Conservation (phyloP, 2,113 vertebrate genomes). For the Nicator chloris region DNA sequence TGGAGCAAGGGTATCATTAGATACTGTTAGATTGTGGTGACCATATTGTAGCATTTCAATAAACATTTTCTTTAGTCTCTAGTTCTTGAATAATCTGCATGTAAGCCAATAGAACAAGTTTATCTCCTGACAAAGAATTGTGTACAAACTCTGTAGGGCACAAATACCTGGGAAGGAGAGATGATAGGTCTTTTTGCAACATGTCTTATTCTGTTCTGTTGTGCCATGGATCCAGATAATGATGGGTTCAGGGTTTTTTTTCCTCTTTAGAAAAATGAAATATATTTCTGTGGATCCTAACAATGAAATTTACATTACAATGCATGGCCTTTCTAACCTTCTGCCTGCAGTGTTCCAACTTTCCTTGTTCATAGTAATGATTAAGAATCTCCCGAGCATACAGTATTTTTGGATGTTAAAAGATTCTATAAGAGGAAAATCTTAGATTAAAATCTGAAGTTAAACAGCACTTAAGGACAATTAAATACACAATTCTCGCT, state of each 20-base stretch:
- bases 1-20: not conserved
- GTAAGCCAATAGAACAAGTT: not conserved
- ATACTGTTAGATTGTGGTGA: not conserved
- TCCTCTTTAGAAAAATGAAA: not conserved
- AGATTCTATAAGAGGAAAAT: not conserved
- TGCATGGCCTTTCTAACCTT: not conserved
- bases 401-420: not conserved
- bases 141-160: not conserved
- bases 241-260: not conserved
- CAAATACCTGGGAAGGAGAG: not conserved
- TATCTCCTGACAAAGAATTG: not conserved
- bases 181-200: not conserved
- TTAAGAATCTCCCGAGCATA: not conserved
- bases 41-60: not conserved
- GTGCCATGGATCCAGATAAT: not conserved
- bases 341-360: not conserved
- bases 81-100: not conserved
- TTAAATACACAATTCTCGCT: not conserved
- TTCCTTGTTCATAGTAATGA: not conserved
- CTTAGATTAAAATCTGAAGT: not conserved
- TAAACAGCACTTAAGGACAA: not conserved
- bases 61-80: not conserved
- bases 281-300: not conserved
- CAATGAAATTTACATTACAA: slow-evolving; percentile 29
- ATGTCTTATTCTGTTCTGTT: not conserved